Evolutionary conservation across 2,113 vertebrate genomes (phyloP).

Genomic region (Onychostruthus taczanowskii): DNA sequence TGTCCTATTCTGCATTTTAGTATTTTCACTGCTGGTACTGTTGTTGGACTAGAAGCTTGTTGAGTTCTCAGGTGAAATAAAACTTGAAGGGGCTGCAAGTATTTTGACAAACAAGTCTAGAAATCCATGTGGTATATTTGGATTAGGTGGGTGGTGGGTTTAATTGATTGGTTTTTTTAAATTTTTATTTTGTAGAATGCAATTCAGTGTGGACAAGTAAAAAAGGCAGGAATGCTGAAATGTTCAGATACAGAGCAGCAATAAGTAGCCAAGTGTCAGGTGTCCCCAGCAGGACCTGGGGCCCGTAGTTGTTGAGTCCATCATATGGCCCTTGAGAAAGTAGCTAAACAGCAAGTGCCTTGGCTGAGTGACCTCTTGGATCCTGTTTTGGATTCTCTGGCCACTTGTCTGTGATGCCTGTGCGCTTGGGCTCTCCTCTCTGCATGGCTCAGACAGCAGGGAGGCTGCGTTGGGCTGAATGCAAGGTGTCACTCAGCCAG

Average conservation of each 20-base stretch:
- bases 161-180: background rate
- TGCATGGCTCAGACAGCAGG: background rate
- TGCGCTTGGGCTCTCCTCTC: background rate
- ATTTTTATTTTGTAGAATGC: background rate
- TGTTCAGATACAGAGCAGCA: background rate
- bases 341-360: background rate
- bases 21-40: background rate
- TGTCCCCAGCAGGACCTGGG: background rate
- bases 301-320: background rate
- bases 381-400: background rate
- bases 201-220: background rate
- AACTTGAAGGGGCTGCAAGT: background rate
- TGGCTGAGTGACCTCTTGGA: background rate
- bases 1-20: background rate
- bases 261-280: background rate
- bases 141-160: background rate
- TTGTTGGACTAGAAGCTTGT: background rate
- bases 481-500: background rate
- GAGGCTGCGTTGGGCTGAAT: background rate
- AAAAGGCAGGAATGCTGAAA: background rate
- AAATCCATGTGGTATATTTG: background rate
- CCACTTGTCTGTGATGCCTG: fast-evolving
- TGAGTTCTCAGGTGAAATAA: background rate
- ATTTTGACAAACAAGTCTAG: background rate
- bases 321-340: background rate